Percentiles rank a stretch among this genome's conserved stretches.
Conservation (phyloP, 2,888 invertebrate species). For the Periphyllus acericola region DNA sequence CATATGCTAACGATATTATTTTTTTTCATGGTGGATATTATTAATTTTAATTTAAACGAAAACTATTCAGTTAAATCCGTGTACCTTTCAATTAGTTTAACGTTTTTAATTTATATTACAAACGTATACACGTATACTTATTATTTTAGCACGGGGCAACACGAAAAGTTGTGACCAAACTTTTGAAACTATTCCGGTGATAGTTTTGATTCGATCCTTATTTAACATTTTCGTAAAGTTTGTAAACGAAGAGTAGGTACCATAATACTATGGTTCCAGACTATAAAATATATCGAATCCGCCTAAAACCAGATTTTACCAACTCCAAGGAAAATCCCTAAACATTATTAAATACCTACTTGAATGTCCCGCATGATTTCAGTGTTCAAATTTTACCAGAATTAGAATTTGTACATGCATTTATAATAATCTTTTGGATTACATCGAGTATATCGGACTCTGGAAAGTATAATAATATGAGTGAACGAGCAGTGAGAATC, state of each 20-base stretch:
- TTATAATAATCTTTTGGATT: too few relatives aligned
- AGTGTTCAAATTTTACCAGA: too few relatives aligned
- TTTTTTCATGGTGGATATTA: too few relatives aligned
- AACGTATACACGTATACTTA: background rate
- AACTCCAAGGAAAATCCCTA: background rate
- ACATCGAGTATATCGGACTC: too few relatives aligned
- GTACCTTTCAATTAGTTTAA: background rate
- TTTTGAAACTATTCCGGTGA: constrained; percentile 14
- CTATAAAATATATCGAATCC: constrained; percentile 10
- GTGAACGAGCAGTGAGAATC: too few relatives aligned
- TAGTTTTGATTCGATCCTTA: constrained; percentile 44
- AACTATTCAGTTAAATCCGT: background rate
- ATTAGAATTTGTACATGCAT: too few relatives aligned
- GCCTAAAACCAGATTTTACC: constrained; percentile 26
- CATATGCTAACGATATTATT: too few relatives aligned
- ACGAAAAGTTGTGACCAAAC: constrained; percentile 32
- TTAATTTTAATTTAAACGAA: background rate
- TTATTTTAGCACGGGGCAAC: background rate
- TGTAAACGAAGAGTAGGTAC: constrained; percentile 11
- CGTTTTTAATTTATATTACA: background rate
- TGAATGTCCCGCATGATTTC: background rate
- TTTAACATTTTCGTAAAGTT: constrained; percentile 37
- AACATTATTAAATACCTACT: background rate
- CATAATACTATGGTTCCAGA: constrained; percentile 3
- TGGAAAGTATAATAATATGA: too few relatives aligned